Evolutionary conservation across 2,888 invertebrate species (phyloP), one percentile per base, ranked within the genome.

Genomic region (Cerastoderma edule): DNA sequence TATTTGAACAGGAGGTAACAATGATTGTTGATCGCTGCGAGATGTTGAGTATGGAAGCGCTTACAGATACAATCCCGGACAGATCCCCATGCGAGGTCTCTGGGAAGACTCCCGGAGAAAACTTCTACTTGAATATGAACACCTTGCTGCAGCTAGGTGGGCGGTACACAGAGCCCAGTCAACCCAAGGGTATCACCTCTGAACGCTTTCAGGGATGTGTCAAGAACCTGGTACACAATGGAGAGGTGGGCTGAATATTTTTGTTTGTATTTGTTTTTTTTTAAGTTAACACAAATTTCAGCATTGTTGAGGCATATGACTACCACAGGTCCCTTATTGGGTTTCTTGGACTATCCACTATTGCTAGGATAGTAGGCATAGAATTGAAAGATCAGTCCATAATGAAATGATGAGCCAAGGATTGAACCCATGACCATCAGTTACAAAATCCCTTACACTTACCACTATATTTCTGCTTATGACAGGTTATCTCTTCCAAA

Each of bases 131-230:
- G 66, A 99, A 99, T 93, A 97, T 99, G 0, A 98, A 98, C 93
- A 96, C 98, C 0, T 98, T 98, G 0, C 94, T 99, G 65, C 99
- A 99, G 94, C 95, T 99, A 74, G 99, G 99, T 70, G 91, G 93
- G 28, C 96, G 97, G 33, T 85, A 86, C 46, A 71, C 83, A 24
- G 54, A 67, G 13, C 80, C 82, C 8, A 57, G 63, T 10, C 83
- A 68, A 56, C 87, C 88, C 0, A 57, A 64, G 4, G 78, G 81
- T 30, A 80, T 88, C 28, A 83, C 80, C 4, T 54, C 76, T 10
- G 96, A 96, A 93, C 96, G 96, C 28, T 99, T 99, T 92, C 97
- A 97, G 91, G 99, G 99, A 16, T 99, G 99, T 93, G 96, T 99
- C 78, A 95, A 97, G 88, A 98, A 99, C 92, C 94, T 99, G 64